Conservation (phyloP, 2,797 vertebrate species). For the Coranthus polyacanthus region DNA sequence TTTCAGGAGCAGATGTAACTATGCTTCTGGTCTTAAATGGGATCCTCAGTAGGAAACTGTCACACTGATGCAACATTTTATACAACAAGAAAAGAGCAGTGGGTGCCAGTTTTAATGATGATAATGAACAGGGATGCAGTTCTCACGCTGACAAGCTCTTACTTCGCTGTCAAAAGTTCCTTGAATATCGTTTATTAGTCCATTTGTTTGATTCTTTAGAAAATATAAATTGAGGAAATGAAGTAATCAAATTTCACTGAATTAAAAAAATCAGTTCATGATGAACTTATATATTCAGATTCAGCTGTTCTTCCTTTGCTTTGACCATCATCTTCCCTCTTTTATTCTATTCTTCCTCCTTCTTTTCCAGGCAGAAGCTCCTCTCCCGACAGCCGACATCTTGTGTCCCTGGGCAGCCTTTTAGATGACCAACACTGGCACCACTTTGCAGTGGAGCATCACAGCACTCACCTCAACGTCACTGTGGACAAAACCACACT, state of each 20-base stretch:
- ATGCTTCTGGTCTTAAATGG: slow-evolving; percentile 9
- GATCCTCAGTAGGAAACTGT: slow-evolving; percentile 17
- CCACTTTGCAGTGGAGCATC: slow-evolving; percentile 86
- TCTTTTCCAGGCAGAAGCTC: slow-evolving; percentile 58
- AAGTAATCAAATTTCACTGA: background rate
- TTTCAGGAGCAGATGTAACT: background rate
- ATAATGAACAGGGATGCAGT: background rate
- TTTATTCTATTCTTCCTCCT: slow-evolving; percentile 1
- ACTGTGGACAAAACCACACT: slow-evolving; percentile 91
- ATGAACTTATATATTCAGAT: background rate
- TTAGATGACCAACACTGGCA: slow-evolving; percentile 97
- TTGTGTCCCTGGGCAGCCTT: slow-evolving; percentile 89
- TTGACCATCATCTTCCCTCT: background rate
- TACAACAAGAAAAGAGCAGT: slow-evolving; percentile 3
- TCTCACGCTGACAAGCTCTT: background rate
- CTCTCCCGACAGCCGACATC: slow-evolving; percentile 73
- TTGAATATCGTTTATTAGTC: too few relatives aligned
- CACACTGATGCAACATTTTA: background rate
- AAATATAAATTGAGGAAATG: too few relatives aligned
- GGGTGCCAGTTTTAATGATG: background rate
- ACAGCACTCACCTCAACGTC: slow-evolving; percentile 90
- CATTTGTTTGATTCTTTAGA: too few relatives aligned
- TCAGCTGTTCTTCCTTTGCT: background rate
- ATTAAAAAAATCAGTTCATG: background rate
- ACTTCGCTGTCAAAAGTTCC: background rate